phyloP scores from a whole-genome alignment of 2,113 vertebrate species.

The Calidris pygmaea region DNA sequence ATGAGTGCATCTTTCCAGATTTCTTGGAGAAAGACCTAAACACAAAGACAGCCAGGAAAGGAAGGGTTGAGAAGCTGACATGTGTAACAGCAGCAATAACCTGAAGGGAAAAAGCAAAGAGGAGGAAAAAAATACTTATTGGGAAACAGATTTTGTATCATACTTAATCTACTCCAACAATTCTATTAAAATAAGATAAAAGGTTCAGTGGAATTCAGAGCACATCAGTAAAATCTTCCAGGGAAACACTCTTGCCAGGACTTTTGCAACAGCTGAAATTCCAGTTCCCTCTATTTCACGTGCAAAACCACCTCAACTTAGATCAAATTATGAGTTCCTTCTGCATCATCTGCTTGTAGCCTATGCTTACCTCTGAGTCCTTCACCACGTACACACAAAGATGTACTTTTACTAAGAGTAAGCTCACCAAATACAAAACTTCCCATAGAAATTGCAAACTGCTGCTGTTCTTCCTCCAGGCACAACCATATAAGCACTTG shows the following conservation, averaged over 20 bases:
- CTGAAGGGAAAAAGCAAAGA: neutral
- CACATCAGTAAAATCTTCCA: neutral
- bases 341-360: neutral
- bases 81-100: neutral
- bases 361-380: neutral
- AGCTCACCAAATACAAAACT: neutral
- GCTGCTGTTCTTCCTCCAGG: neutral
- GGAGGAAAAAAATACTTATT: neutral
- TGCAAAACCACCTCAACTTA: neutral
- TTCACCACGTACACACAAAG: neutral
- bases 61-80: slow-evolving; percentile 2
- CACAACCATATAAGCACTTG: neutral
- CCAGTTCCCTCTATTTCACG: neutral
- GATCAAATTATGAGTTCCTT: neutral
- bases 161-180: neutral
- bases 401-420: neutral
- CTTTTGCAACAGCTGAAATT: neutral
- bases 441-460: neutral
- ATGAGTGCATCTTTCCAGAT: slow-evolving; percentile 14
- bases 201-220: neutral
- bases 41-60: neutral
- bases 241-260: neutral
- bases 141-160: neutral
- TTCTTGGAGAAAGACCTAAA: slow-evolving; percentile 49
- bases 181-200: neutral